phyloP scores from a whole-genome alignment of 2,113 vertebrate genomes.

The Callithrix jacchus region DNA sequence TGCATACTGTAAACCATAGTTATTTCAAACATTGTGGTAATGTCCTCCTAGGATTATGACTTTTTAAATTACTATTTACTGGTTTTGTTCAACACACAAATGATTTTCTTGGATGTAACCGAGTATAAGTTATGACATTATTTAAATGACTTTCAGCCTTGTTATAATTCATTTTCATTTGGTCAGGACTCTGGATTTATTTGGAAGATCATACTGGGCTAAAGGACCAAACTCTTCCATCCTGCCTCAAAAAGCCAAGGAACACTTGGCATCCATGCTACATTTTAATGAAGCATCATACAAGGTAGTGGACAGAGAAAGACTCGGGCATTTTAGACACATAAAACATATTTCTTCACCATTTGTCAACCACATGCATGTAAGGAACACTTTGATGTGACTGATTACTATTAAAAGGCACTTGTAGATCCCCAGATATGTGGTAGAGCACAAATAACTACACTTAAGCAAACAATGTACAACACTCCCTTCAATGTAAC shows the following conservation, averaged over 20 bases:
- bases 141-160: conserved; percentile 40
- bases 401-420: not conserved
- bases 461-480: not conserved
- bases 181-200: not conserved
- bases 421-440: not conserved
- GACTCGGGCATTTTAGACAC: not conserved
- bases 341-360: not conserved
- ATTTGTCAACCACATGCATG: not conserved
- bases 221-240: conserved; percentile 29
- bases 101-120: not conserved
- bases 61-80: conserved; percentile 39
- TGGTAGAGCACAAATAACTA: not conserved
- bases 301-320: conserved; percentile 10
- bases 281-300: conserved; percentile 3
- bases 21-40: not conserved
- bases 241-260: conserved; percentile 32
- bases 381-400: not conserved
- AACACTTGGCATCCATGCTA: not conserved
- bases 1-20: not conserved
- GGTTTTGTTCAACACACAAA: not conserved
- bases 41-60: not conserved
- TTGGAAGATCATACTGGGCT: rapidly evolving
- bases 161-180: conserved; percentile 51
- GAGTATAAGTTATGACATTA: conserved; percentile 29
- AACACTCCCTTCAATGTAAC: not conserved